Evolutionary conservation across 2,113 vertebrate genomes (phyloP).

Genomic region (Regulus satrapa): DNA sequence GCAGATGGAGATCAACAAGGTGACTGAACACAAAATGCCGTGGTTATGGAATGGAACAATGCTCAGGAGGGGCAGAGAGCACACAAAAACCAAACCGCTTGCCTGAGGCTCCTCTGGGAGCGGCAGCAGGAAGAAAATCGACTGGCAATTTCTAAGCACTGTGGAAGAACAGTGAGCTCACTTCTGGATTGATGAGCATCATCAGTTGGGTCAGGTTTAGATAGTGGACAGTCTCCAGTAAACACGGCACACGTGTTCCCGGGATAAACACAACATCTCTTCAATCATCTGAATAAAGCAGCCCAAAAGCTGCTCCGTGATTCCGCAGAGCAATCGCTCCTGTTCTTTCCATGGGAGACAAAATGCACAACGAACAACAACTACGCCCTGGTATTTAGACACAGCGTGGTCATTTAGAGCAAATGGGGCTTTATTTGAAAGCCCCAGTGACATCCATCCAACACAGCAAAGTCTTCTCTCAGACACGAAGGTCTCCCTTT

Average conservation of each 20-base stretch:
- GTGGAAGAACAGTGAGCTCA: not conserved
- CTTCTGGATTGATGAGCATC: not conserved
- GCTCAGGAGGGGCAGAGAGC: not conserved
- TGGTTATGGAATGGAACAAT: not conserved
- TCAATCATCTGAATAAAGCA: not conserved
- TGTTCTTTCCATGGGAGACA: not conserved
- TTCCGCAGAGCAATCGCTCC: not conserved
- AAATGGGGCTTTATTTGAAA: not conserved
- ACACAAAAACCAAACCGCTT: not conserved
- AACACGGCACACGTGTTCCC: rapidly evolving
- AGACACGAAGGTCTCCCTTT: not conserved
- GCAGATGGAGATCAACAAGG: not conserved
- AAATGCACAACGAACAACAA: not conserved
- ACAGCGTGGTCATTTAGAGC: not conserved
- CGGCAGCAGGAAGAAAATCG: not conserved
- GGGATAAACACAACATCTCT: not conserved
- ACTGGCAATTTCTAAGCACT: not conserved
- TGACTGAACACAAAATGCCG: not conserved
- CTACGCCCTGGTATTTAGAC: not conserved
- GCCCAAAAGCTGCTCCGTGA: not conserved
- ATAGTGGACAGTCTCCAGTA: not conserved
- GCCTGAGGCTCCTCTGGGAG: not conserved
- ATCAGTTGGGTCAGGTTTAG: not conserved
- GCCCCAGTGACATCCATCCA: rapidly evolving
- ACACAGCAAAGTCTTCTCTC: not conserved